A percentile compares a stretch with the other conserved stretches of the same genome.
Conservation (phyloP, 1,140 invertebrate species). For the Brachionus rubens region DNA sequence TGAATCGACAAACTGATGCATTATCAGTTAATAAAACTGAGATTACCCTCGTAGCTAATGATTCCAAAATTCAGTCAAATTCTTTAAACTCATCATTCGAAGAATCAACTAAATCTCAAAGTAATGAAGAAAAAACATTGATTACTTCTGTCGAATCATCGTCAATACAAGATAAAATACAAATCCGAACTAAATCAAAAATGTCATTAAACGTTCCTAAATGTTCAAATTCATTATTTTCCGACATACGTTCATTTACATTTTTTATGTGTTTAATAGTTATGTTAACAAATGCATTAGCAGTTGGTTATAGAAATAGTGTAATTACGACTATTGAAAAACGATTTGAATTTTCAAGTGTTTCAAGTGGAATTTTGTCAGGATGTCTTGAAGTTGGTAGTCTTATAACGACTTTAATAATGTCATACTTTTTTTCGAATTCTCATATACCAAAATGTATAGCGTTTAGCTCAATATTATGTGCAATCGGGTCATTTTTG, state of each 20-base stretch:
- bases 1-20: too few species aligned
- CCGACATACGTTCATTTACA: slow-evolving; percentile 75
- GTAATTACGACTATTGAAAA: slow-evolving; percentile 95
- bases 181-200: too few species aligned
- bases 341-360: slow-evolving; percentile 88
- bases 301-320: slow-evolving; percentile 78
- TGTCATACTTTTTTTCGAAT: slow-evolving; percentile 86
- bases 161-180: not conserved
- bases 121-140: not conserved
- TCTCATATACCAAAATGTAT: slow-evolving; percentile 94
- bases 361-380: slow-evolving; percentile 82
- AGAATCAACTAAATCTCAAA: not conserved
- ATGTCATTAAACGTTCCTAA: too few species aligned
- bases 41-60: not conserved
- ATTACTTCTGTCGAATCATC: not conserved
- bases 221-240: not conserved
- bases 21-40: not conserved
- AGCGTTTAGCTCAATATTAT: slow-evolving; percentile 79
- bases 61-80: not conserved
- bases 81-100: not conserved
- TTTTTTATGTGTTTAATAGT: slow-evolving; percentile 84
- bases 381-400: slow-evolving; percentile 93
- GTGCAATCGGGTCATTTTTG: slow-evolving; percentile 78
- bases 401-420: slow-evolving; percentile 86
- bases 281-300: slow-evolving; percentile 65